These are phyloP conservation scores for Peromyscus polionotus DNA, from an alignment of 2,113 vertebrate species.

Conservation along the genomic window DNA sequence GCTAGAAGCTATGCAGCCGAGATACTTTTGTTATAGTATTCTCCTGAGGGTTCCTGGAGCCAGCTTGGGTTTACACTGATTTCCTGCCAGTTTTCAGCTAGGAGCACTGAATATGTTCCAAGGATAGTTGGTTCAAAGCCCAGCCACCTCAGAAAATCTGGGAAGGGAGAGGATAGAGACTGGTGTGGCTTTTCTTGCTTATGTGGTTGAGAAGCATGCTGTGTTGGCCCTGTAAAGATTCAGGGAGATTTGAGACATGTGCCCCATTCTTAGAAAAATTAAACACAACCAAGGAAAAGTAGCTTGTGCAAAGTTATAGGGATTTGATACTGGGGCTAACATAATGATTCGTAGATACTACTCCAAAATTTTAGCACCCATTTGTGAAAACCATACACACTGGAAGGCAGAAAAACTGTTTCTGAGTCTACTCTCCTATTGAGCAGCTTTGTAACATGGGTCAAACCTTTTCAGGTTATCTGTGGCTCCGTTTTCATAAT, in stretches of 20 bases:
- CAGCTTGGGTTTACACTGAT: constrained; percentile 51
- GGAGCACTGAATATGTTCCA: constrained; percentile 54
- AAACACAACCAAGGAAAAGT: not conserved
- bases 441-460: not conserved
- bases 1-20: constrained; percentile 7
- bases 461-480: not conserved
- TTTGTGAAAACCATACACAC: constrained; percentile 1
- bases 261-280: constrained; percentile 44
- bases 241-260: not conserved
- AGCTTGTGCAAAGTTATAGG: not conserved
- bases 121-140: constrained; percentile 67
- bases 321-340: not conserved
- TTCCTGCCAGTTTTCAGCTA: constrained; percentile 60
- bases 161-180: not conserved
- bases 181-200: constrained; percentile 46
- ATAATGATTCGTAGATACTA: not conserved
- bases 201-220: constrained; percentile 30
- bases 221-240: constrained; percentile 49
- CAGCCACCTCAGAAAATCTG: constrained; percentile 66
- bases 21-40: constrained; percentile 50
- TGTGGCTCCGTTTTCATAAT: constrained; percentile 51
- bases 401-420: constrained; percentile 13
- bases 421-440: not conserved
- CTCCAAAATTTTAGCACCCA: constrained; percentile 4
- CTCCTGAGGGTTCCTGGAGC: not conserved